A percentile compares a stretch with the other conserved stretches of the same genome.
Evolutionary conservation across 2,797 vertebrate genomes (phyloP).

Genomic region (Ibycter americanus): DNA sequence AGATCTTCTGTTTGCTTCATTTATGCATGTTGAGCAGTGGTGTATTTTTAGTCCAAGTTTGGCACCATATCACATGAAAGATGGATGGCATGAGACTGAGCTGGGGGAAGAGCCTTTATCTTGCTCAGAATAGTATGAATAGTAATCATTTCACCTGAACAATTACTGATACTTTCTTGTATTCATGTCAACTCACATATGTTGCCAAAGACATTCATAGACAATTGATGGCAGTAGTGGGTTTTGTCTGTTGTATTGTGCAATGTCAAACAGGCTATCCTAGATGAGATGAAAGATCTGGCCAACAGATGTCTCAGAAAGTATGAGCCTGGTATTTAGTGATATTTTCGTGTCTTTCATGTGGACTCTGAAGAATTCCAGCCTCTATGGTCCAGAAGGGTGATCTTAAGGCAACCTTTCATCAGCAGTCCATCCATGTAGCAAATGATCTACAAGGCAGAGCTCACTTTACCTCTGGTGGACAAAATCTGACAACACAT

Average conservation of each 20-base stretch:
- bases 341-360: conserved; percentile 49
- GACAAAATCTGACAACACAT: not conserved
- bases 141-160: not conserved
- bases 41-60: not conserved
- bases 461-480: conserved; percentile 4
- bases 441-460: not conserved
- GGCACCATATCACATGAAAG: not conserved
- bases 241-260: not conserved
- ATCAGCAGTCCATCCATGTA: not conserved
- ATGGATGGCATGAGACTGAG: not conserved
- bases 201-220: not conserved
- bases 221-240: not conserved
- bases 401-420: conserved; percentile 51
- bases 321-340: conserved; percentile 22
- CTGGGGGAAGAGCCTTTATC: not conserved
- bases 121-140: not conserved
- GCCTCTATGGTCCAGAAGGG: not conserved
- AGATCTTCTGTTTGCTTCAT: not conserved
- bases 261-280: not conserved
- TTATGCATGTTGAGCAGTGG: not conserved
- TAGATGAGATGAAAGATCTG: conserved; percentile 34
- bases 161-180: not conserved
- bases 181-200: not conserved
- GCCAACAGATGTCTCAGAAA: conserved; percentile 51
- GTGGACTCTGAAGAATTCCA: conserved; percentile 60